Conservation (phyloP, 2,113 vertebrate genomes). For the Spermophilus dauricus region DNA sequence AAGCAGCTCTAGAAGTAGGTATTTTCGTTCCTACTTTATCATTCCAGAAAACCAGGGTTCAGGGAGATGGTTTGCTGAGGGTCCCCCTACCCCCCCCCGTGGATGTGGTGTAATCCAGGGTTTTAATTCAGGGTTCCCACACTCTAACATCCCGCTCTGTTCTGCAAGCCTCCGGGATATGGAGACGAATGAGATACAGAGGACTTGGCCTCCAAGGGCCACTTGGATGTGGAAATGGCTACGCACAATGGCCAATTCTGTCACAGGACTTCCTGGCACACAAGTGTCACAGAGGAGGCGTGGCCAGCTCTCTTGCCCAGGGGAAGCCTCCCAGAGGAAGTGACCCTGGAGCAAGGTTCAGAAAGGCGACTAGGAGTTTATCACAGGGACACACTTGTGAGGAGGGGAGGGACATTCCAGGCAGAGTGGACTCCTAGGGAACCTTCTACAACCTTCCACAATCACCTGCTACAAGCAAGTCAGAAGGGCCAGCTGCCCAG, state of each 20-base stretch:
- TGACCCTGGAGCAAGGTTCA: not conserved
- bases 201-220: not conserved
- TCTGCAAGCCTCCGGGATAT: not conserved
- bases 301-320: not conserved
- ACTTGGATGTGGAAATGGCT: accelerated
- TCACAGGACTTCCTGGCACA: not conserved
- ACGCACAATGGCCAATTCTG: not conserved
- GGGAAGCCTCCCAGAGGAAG: not conserved
- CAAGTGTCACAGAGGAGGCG: not conserved
- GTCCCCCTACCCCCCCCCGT: accelerated
- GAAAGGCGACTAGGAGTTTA: not conserved
- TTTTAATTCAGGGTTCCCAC: not conserved
- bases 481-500: not conserved
- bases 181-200: not conserved
- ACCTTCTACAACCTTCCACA: not conserved
- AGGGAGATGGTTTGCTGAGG: not conserved
- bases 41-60: not conserved
- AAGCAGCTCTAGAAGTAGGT: not conserved
- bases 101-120: not conserved
- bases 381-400: not conserved
- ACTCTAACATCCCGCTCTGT: not conserved
- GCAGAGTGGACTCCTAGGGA: not conserved
- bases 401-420: not conserved
- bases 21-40: not conserved
- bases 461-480: not conserved